Evolutionary conservation across 2,797 vertebrate species (phyloP), one percentile per base, ranked within the genome.

Genomic region (Smutsia temminckii): DNA sequence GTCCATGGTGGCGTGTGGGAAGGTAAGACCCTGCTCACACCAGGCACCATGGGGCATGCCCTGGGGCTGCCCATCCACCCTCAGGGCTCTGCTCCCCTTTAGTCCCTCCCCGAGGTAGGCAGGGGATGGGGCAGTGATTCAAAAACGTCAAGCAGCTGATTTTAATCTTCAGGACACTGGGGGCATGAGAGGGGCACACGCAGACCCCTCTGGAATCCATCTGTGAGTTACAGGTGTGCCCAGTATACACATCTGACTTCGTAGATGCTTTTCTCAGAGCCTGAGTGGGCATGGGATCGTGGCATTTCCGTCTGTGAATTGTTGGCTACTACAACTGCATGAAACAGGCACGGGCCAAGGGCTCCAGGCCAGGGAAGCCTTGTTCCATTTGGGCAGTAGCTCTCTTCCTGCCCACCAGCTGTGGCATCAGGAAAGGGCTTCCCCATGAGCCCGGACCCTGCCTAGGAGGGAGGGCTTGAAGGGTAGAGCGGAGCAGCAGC

Each of bases 1-100:
- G 97, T 99, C 99, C 95, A 99, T 99, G 99, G 99, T 99, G 98
- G 99, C 99, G 14, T 99, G 99, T 57, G 99, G 99, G 95, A 99
- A 99, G 99, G 99, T 99, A 99, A 99, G 99, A 85, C 98, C 96
- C 20, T 46, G 46, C 9, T 46, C 46, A 12, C 46, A 46, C 11
- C 46, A 46, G 46, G 10, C 46, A 46, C 46, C 46, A 46, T 46
- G 0, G 21, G 40, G 16, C 3, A 0, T 8, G 0, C 20, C 3
- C 37, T n/a, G 46, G 32, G 23, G 3, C 6, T 59, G 1, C 10
- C 16, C 13, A 2, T n/a, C 20, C 34, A 51, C 23, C 20, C 27
- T 53, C 27, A 9, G 23, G 7, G 1, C n/a, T n/a, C 55, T 27
- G 40, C 32, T 69, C 42, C 14, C 25, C 37, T 20, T n/a, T 9